phyloP scores from a whole-genome alignment of 2,113 vertebrate species.

The Oreochromis spilurus region DNA sequence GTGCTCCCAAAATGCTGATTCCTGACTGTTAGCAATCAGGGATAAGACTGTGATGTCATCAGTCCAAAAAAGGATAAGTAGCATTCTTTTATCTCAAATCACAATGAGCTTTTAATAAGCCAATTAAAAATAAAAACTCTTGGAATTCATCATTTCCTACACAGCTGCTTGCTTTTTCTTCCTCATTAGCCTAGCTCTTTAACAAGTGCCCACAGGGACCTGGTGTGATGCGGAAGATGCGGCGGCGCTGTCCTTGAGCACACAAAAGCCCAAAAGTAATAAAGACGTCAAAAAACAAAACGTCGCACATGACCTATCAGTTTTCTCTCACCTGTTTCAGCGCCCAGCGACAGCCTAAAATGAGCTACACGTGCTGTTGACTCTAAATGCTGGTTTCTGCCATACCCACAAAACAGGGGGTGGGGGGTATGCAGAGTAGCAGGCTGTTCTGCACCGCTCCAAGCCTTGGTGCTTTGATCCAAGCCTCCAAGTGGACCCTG shows the following conservation, averaged over 20 bases:
- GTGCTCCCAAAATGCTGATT: background rate
- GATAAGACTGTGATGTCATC: background rate
- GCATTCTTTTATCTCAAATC: background rate
- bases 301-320: background rate
- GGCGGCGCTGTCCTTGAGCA: background rate
- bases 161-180: background rate
- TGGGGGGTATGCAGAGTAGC: conserved; percentile 70
- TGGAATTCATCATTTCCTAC: background rate
- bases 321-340: background rate
- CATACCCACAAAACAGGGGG: conserved; percentile 47
- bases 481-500: background rate
- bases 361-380: background rate
- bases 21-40: background rate
- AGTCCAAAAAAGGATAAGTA: background rate
- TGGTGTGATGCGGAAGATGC: background rate
- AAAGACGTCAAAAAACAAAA: background rate
- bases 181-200: too few relatives aligned
- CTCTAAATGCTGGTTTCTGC: conserved; percentile 22
- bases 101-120: background rate
- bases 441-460: conserved; percentile 75
- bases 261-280: background rate
- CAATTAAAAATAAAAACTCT: background rate
- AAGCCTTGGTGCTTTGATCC: conserved; percentile 71
- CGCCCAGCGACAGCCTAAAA: background rate
- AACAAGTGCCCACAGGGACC: background rate